Conservation (phyloP, 2,888 invertebrate species). For the Drosophila emarginata region DNA sequence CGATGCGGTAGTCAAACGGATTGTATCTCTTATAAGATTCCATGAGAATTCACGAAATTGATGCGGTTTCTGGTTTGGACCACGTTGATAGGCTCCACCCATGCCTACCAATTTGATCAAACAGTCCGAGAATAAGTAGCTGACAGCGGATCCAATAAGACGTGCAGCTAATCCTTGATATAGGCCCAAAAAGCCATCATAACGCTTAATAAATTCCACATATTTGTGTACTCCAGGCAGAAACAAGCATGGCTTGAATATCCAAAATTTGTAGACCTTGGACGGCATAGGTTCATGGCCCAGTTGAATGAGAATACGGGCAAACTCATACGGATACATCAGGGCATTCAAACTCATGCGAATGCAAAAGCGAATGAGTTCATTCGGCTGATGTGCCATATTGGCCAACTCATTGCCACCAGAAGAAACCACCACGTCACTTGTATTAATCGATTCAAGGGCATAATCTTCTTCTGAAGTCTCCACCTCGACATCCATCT, state of each 20-base stretch:
- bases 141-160: constrained; percentile 9
- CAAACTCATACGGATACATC: constrained; percentile 51
- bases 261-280: constrained; percentile 14
- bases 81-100: not conserved
- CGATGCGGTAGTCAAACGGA: constrained; percentile 42
- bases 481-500: not conserved
- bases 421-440: not conserved
- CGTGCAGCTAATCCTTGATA: constrained; percentile 52
- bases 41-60: constrained; percentile 8
- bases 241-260: constrained; percentile 20
- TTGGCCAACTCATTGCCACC: too few relatives aligned
- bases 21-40: constrained; percentile 31
- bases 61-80: not conserved
- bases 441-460: not conserved
- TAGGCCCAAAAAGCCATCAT: constrained; percentile 48
- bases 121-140: constrained; percentile 9
- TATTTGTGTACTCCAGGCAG: constrained; percentile 53
- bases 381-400: constrained; percentile 25
- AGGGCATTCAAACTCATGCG: constrained; percentile 36
- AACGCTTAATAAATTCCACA: constrained; percentile 36
- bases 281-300: constrained; percentile 55
- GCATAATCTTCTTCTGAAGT: not conserved
- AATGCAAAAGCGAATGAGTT: constrained; percentile 38
- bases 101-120: constrained; percentile 31
- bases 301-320: constrained; percentile 56